Base-by-base conservation (phyloP, 2,113 vertebrate genomes). In the Eublepharis macularius region DNA sequence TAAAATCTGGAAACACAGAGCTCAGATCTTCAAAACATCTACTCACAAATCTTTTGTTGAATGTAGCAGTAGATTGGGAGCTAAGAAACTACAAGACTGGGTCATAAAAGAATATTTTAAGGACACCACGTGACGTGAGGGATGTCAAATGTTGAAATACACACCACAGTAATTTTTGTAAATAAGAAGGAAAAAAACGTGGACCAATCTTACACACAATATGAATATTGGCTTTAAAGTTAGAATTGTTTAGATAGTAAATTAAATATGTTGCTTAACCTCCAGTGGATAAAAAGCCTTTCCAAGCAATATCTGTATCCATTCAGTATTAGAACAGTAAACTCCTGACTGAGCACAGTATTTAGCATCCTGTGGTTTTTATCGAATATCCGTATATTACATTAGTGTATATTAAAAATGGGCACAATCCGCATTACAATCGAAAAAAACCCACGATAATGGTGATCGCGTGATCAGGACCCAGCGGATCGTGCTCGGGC, bases 181-280 rank as follows among this genome's bases (percentile, higher is more conserved):
- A 93, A 43, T 82, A 83, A 95, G 81, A 63, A 93, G 92, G 60
- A 7, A 29, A 91, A 94, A 95, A 94, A 93, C 89, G 84, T 88
- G 72, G 91, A 19, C 89, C 92, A 94, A 68, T 34, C 83, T 66
- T 47, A 90, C 41, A 81, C 85, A 93, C 83, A 91, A 89, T 79
- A 47, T 70, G 76, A 95, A 94, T 87, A 90, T 87, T 87, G 76
- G 75, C 88, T 94, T 92, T 91, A 94, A 93, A 91, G 86, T 91
- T 88, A 86, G 92, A 95, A 81, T 83, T 83, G 85, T 86, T 94
- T 92, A 86, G 87, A 88, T 34, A 93, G 77, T 92, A 95, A 94
- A 94, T 96, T 94, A 93, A 87, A 72, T 92, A 85, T 83, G 92
- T 91, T 90, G 93, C 85, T 94, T 94, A 93, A 92, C 89, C 86